A percentile compares a stretch with the other conserved stretches of the same genome.
These are phyloP conservation scores for Lytechinus variegatus DNA, from an alignment of 35 echinoderm and acorn worm species.

Conservation along the genomic window DNA sequence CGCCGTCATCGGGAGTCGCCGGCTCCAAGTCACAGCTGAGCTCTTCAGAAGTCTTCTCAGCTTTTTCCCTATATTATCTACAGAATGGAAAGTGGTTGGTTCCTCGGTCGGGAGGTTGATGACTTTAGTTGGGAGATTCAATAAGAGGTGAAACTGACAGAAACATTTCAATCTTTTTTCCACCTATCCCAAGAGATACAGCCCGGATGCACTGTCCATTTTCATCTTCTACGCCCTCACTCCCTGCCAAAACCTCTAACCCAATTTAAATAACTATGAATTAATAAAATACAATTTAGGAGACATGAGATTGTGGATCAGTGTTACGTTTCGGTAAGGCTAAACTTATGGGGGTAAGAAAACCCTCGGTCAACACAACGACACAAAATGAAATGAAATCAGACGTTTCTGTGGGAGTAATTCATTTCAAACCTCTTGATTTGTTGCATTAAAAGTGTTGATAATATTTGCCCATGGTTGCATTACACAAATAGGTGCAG, in stretches of 20 bases:
- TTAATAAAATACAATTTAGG: conserved; percentile 53
- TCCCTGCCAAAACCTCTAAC: conserved; percentile 17
- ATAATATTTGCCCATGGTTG: background rate
- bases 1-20: background rate
- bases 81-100: background rate
- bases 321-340: conserved; percentile 26
- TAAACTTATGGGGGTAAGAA: conserved; percentile 41
- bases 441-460: conserved; percentile 34
- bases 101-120: conserved; percentile 26
- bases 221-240: background rate
- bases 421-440: conserved; percentile 27
- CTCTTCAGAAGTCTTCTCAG: background rate
- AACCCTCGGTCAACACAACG: conserved; percentile 33
- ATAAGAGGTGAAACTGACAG: conserved; percentile 17
- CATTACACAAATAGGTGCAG: background rate
- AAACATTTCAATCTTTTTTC: background rate
- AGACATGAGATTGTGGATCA: conserved; percentile 41
- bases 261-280: conserved; percentile 54
- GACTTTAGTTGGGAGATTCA: conserved; percentile 21
- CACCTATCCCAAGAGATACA: background rate
- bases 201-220: conserved; percentile 20
- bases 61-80: background rate
- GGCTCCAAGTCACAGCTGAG: background rate
- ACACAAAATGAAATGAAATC: conserved; percentile 41
- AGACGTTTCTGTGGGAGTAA: background rate